A percentile compares a stretch with the other conserved stretches of the same genome.
Evolutionary conservation across 1,140 invertebrate genomes (phyloP).

Genomic region (Subanguina moxae): DNA sequence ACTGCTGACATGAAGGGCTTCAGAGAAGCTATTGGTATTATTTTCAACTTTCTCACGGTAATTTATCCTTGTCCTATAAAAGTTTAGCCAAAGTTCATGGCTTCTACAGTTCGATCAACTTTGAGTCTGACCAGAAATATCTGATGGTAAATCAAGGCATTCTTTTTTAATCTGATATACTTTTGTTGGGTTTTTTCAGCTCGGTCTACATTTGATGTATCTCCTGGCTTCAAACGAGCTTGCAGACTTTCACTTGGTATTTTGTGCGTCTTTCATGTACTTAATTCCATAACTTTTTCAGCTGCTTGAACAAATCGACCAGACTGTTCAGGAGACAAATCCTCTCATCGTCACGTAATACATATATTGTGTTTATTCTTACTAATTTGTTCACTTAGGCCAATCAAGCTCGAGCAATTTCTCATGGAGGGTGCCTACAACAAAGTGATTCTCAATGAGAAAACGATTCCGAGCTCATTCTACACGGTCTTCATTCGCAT

Average conservation of each 20-base stretch:
- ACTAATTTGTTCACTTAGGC: constrained; percentile 57
- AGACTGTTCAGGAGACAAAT: constrained; percentile 78
- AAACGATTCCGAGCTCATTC: constrained; percentile 88
- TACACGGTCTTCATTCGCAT: constrained; percentile 98
- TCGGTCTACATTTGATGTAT: constrained; percentile 89
- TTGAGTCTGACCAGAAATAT: constrained; percentile 63
- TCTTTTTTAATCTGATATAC: too few relatives aligned
- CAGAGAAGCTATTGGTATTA: background rate
- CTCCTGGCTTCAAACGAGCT: constrained; percentile 92
- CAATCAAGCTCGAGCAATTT: constrained; percentile 91
- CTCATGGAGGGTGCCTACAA: constrained; percentile 99
- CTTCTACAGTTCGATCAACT: constrained; percentile 35
- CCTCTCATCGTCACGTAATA: constrained; percentile 78
- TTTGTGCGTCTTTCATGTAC: constrained; percentile 20
- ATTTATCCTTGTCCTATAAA: background rate
- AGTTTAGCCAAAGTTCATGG: constrained; percentile 16
- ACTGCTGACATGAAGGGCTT: background rate
- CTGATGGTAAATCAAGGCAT: constrained; percentile 81
- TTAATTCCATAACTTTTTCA: constrained; percentile 31
- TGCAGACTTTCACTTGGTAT: constrained; percentile 90
- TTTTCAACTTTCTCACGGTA: background rate
- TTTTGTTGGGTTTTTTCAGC: constrained; percentile 82
- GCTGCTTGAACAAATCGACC: constrained; percentile 87
- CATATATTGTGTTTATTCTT: too few relatives aligned
- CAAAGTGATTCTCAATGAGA: constrained; percentile 74